Base-by-base conservation (phyloP, 2,888 invertebrate genomes). In the Anoncus sp. region DNA sequence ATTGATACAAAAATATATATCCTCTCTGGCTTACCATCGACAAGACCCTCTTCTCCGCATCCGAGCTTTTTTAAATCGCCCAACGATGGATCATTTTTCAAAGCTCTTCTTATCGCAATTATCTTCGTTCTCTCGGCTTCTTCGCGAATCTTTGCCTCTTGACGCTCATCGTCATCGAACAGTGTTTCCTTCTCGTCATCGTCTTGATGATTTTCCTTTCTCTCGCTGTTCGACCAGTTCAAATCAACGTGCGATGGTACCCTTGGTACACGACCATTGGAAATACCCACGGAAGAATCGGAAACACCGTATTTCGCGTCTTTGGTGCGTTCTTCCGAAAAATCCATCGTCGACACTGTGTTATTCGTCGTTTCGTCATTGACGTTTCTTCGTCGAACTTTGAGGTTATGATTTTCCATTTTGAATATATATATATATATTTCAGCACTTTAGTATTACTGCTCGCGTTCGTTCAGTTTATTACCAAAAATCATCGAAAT, bases 21-120 rank as follows among this genome's bases (percentile, higher is more conserved):
- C 0, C 22, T 35, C 59, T 14, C 40, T 53, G 35, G 63, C 77
- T 81, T 87, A 90, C 91, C 91, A 82, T 87, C 86, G 57, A 91
- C 90, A 51, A 91, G 84, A 60, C 91, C 91, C 63, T 87, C 85
- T 65, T 82, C 86, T 69, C 89, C 88, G 69, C 86, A 85, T 20
- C 89, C 87, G 0, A 91, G 80, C 20, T 83, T 74, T 67, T 82
- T 87, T 3, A 91, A 81, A 59, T 90, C 89, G 5, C 85, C 87
- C 57, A 86, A 83, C 0, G 87, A 88, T 20, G 89, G 71, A 38
- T 89, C 82, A 12, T 85, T 77, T 27, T 88, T 87, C 6, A 84
- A 65, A 5, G 10, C 24, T 16, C 24, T 84, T 81, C 43, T 66
- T 49, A 72, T 73, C 16, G 38, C 20, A 12, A 14, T 12, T 1